Base-by-base conservation (phyloP, 2,888 invertebrate species). In the Cephalotes varians region DNA sequence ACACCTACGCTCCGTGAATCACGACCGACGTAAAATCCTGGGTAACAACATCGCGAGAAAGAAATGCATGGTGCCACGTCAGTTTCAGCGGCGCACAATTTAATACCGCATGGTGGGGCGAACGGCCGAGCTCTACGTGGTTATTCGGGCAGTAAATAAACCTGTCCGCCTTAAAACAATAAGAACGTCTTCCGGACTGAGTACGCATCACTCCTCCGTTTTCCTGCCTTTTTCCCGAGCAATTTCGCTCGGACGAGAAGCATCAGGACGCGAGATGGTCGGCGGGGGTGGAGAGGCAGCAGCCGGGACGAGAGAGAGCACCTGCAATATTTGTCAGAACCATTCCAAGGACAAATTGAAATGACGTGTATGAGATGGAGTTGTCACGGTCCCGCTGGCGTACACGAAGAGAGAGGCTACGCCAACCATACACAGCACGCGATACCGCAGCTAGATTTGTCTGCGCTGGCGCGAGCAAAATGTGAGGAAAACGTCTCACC, bases 101-200 rank as follows among this genome's bases (percentile, higher is more conserved):
- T 90, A 84, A 85, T 88, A 86, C 82, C 56, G 67, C 54, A 54
- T 34, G 62, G 71, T 40, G 69, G 64, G 73, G 47, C 64, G 54
- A 65, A 71, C 73, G 80, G 77, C 40, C 83, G 80, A 81, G 85
- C 87, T 91, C 86, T 81, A 82, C 91, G 91, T 89, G 91, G 92
- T 93, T 91, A 92, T 93, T 93, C 92, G 91, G 89, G 92, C 91
- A 92, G 93, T 93, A 93, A 93, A 93, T 93, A 93, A 93, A 93
- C 90, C 93, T 93, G 93, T 93, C 92, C 88, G 91, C 91, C 91
- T 91, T 91, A 91, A 93, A 92, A 93, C 92, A 92, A 92, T 92
- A 92, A 92, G 91, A 92, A 87, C 90, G 90, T 91, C 91, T 90
- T 88, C 87, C 81, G 86, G 85, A 58, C 84, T 85, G 90, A 92